A percentile compares a stretch with the other conserved stretches of the same genome.
These are phyloP conservation scores for Actenoides hombroni DNA, from an alignment of 2,113 vertebrate genomes.

Conservation along the genomic window DNA sequence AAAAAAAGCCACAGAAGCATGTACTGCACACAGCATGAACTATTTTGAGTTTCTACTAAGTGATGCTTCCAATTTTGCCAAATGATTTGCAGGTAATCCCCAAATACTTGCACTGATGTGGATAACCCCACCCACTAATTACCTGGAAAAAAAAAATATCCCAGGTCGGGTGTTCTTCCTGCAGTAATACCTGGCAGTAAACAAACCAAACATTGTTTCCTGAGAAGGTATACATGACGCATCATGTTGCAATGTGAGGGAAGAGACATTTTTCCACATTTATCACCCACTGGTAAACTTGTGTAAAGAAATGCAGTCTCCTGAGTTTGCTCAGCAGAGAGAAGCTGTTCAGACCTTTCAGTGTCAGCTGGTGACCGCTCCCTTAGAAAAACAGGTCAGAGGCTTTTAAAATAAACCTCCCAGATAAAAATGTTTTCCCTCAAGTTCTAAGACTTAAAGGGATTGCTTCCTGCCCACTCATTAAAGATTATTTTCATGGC, in stretches of 20 bases:
- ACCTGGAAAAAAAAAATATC: background rate
- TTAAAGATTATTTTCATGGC: background rate
- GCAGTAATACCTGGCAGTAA: conserved; percentile 11
- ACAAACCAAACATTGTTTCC: conserved; percentile 16
- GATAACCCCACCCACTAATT: conserved; percentile 16
- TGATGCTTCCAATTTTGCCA: background rate
- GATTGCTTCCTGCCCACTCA: background rate
- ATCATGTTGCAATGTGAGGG: background rate
- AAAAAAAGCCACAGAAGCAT: background rate
- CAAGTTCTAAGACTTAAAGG: background rate
- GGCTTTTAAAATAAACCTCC: background rate
- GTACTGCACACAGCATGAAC: background rate
- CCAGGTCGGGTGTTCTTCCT: background rate
- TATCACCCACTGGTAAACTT: conserved; percentile 3
- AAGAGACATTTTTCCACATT: conserved; percentile 11
- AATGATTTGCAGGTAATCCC: conserved; percentile 23
- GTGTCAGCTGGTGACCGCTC: background rate
- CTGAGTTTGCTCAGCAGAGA: background rate
- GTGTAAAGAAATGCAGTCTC: background rate
- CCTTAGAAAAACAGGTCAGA: background rate
- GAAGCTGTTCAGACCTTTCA: background rate
- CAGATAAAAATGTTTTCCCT: background rate
- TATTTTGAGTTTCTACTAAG: background rate
- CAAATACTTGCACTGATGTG: background rate
- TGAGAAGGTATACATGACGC: background rate